These are phyloP conservation scores for Hydrolagus colliei DNA, from an alignment of 2,797 vertebrate genomes.

Conservation along the genomic window DNA sequence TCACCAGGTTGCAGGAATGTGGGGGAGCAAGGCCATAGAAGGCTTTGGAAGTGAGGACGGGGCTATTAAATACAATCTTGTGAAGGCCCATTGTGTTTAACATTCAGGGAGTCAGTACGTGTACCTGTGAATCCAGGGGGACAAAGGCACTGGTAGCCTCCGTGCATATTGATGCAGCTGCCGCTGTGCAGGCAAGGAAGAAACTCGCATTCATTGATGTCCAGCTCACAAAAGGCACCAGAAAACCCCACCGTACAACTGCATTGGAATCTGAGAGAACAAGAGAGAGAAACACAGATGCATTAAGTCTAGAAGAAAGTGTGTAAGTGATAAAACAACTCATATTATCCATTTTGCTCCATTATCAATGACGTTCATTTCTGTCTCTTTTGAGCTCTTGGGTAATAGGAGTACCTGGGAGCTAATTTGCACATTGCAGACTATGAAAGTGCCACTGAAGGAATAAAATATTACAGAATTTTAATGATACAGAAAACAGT, in stretches of 20 bases:
- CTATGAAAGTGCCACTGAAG: too few relatives aligned
- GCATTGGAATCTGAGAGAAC: conserved; percentile 60
- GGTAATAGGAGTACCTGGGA: neutral
- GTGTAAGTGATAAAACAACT: conserved; percentile 24
- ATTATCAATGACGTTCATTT: neutral
- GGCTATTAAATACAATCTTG: neutral
- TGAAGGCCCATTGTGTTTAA: neutral
- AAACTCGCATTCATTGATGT: conserved; percentile 69
- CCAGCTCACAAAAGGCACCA: conserved; percentile 66
- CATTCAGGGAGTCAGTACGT: rapidly evolving
- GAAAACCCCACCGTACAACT: conserved; percentile 63
- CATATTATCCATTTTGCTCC: neutral
- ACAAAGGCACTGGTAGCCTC: conserved; percentile 64
- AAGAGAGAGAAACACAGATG: neutral
- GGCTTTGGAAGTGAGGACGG: too few relatives aligned
- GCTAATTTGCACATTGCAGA: neutral
- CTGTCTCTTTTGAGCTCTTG: neutral
- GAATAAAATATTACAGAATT: too few relatives aligned
- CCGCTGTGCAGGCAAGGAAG: conserved; percentile 68
- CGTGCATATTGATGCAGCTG: conserved; percentile 65
- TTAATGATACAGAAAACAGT: too few relatives aligned
- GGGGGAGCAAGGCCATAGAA: too few relatives aligned
- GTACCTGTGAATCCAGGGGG: conserved; percentile 69
- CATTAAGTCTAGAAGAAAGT: conserved; percentile 37
- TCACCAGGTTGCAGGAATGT: too few relatives aligned